Evolutionary conservation across 2,888 invertebrate species (phyloP), one percentile per base, ranked within the genome.

Genomic region (Luffia ferchaultella): DNA sequence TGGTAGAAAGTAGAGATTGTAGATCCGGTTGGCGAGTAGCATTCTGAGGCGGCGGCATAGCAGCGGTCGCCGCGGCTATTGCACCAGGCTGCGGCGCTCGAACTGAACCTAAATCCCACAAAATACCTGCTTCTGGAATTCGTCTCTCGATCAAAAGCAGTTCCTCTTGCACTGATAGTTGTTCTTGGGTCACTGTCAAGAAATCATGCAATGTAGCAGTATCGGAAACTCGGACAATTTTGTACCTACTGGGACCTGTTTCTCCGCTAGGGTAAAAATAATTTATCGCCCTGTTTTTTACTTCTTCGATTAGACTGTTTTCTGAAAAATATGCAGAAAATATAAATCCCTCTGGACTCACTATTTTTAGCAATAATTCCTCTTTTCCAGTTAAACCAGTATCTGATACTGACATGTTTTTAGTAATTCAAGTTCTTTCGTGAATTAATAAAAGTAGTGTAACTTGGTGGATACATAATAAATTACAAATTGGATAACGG

Each of bases 21-120:
- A 83, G 61, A 49, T 83, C 78, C 0, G 82, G 83, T 50, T 82
- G 82, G 5, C 75, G 58, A 0, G 72, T 57, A 0, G 65, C 52
- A 52, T 64, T 68, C 42, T 68, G 67, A 1, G 83, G 73, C 0
- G 63, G 54, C 0, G 82, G 82, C 1, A 82, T 53, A 0, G 75
- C 67, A 0, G 82, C 76, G 0, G 83, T 83, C 0, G 79, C 83
- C 1, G 80, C 79, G 0, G 76, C 78, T 18, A 82, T 82, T 0
- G 76, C 67, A 0, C 66, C 68, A 16, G 65, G 65, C 46, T 73
- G 73, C 0, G 83, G 82, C 0, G 82, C 79, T 42, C 82, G 62
- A 0, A 83, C 76, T 0, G 77, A 60, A 1, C 82, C 82, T 0
- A 83, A 58, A 45, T 83, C 83, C 79, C 79, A 82, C 1, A 82